Evolutionary conservation across 2,797 vertebrate genomes (phyloP), one percentile per base, ranked within the genome.

Genomic region (Malurus leucopterus): DNA sequence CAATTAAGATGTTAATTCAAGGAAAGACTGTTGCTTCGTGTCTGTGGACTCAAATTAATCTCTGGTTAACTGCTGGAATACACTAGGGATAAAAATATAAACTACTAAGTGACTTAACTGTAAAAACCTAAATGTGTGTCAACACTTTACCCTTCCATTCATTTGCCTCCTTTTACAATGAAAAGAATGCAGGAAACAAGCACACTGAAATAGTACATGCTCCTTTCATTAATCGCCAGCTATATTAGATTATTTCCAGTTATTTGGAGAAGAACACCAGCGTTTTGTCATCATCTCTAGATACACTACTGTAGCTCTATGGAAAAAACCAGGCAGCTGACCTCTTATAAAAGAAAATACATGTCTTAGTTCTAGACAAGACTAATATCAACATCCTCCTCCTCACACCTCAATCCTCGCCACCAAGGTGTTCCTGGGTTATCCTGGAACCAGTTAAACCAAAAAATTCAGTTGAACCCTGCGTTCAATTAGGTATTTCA

Each of bases 231-330:
- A 76, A 72, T 46, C 32, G 76, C 5, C 9, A 54, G 17, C 41
- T 70, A 41, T 58, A 92, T 76, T 86, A 71, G 84, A 90, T 92
- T 77, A 91, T 43, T 95, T 92, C 84, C 70, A 71, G 70, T 79
- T 79, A 84, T 81, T 36, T 91, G 87, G 63, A 77, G 49, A 80
- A 75, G 72, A 94, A 91, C 65, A 84, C 57, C 34, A 81, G 27
- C 6, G 13, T 64, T 83, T 81, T 93, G 74, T 91, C 43, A 82
- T 23, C 68, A 62, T 61, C 34, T 86, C 63, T 67, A 69, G 16
- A 84, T 41, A 55, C 15, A 12, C 15, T 58, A 51, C 21, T 59
- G 41, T 26, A 85, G 41, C 67, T 85, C 63, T 43, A 47, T 3
- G 80, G 15, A 65, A 32, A 62, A 62, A 62, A 43, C 67, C 27